These are phyloP conservation scores for Plecotus auritus DNA, from an alignment of 2,113 vertebrate species.

Conservation along the genomic window DNA sequence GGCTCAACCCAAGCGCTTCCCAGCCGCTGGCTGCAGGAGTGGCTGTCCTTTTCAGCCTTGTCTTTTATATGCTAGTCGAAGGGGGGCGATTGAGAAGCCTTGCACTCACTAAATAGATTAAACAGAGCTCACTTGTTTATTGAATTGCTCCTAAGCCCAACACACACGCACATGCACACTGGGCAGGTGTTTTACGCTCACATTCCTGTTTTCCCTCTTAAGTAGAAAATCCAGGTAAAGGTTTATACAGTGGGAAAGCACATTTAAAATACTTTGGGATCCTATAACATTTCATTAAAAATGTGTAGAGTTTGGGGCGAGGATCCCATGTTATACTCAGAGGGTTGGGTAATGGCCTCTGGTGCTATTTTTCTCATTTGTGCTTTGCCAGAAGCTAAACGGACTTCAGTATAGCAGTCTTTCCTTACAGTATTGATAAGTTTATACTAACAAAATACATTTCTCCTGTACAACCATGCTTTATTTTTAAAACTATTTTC, in stretches of 20 bases:
- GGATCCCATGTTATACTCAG: not conserved
- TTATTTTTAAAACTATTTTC: not conserved
- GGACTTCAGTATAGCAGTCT: not conserved
- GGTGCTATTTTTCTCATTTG: not conserved
- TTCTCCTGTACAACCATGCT: conserved; percentile 19
- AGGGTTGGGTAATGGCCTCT: not conserved
- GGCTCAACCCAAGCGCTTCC: conserved; percentile 72
- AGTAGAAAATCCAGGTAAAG: conserved; percentile 21
- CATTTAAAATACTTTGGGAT: not conserved
- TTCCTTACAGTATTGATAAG: conserved; percentile 35
- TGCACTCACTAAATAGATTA: not conserved
- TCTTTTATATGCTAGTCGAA: not conserved
- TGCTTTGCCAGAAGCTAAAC: not conserved
- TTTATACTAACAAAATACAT: conserved; percentile 14
- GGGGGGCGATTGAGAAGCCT: not conserved
- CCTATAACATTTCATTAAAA: not conserved
- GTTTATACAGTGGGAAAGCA: not conserved
- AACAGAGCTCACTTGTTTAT: conserved; percentile 13
- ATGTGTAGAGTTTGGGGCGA: not conserved
- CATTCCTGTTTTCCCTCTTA: not conserved
- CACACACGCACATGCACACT: not conserved
- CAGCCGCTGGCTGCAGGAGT: conserved; percentile 49
- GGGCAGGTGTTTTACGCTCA: conserved; percentile 6
- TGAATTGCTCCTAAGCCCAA: not conserved
- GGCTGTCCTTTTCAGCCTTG: not conserved